These are phyloP conservation scores for Platysternon megacephalum DNA, from an alignment of 2,113 vertebrate species.

Conservation along the genomic window DNA sequence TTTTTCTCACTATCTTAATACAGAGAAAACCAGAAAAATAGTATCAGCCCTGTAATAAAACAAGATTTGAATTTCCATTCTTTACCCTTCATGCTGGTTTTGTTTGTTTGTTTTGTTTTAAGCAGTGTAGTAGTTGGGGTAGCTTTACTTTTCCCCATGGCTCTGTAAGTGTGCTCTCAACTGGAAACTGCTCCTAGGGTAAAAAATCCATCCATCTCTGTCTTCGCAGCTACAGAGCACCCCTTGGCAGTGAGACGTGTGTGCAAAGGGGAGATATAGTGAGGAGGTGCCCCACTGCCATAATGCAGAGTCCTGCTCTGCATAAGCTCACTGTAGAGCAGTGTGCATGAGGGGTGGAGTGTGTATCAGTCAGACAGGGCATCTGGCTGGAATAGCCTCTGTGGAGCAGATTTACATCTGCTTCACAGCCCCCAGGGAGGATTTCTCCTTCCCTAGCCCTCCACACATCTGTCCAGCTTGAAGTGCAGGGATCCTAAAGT, in stretches of 20 bases:
- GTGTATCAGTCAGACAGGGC: not conserved
- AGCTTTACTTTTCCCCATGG: not conserved
- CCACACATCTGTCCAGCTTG: too few relatives aligned
- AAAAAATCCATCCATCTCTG: not conserved
- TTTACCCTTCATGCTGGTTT: not conserved
- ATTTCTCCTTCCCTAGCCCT: not conserved
- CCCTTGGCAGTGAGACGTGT: not conserved
- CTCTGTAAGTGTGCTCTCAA: not conserved
- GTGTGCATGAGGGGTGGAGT: not conserved
- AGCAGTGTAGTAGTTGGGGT: not conserved
- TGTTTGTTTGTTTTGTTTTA: not conserved
- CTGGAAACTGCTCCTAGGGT: not conserved
- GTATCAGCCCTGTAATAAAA: not conserved
- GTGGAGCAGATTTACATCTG: not conserved
- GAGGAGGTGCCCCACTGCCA: not conserved
- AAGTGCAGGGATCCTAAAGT: not conserved
- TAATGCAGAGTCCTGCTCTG: not conserved
- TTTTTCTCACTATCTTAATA: not conserved
- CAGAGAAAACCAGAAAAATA: not conserved
- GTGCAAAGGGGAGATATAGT: not conserved
- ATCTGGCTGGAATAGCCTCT: not conserved
- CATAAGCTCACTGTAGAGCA: not conserved
- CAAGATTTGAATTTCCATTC: not conserved
- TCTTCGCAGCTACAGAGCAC: not conserved
- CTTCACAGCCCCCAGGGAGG: not conserved